A percentile compares a stretch with the other conserved stretches of the same genome.
Conservation (phyloP, 2,888 invertebrate species). For the Pseudococcus jackbeardsleyi region DNA sequence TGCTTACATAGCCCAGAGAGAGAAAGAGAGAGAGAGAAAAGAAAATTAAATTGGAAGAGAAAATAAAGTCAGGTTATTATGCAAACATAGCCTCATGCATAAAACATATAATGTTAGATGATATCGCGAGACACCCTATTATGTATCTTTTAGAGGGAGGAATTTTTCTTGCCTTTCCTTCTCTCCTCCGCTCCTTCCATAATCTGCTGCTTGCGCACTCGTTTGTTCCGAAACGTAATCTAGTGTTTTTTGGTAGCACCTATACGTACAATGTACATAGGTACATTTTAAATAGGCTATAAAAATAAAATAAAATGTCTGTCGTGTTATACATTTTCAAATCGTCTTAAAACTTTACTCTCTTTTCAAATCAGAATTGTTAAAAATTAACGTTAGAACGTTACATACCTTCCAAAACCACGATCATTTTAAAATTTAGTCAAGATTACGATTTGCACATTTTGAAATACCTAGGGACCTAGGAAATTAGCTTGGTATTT, state of each 20-base stretch:
- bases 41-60: constrained; percentile 50
- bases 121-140: constrained; percentile 52
- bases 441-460: too few species aligned
- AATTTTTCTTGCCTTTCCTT: constrained; percentile 13
- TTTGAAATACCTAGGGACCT: too few species aligned
- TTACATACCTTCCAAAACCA: too few species aligned
- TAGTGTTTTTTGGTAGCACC: not conserved
- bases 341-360: not conserved
- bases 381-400: too few species aligned
- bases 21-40: constrained; percentile 15
- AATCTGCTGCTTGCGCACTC: not conserved
- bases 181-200: not conserved
- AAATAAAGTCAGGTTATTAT: constrained; percentile 52
- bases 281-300: not conserved
- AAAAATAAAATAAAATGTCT: not conserved
- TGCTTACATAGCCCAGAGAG: not conserved
- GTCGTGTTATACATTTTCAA: not conserved
- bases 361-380: too few species aligned
- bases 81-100: constrained; percentile 55
- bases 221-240: not conserved
- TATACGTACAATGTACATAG: not conserved
- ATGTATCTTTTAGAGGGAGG: not conserved
- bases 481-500: too few species aligned
- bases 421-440: too few species aligned
- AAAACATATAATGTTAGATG: constrained; percentile 51